Evolutionary conservation across 2,888 invertebrate genomes (phyloP).

Genomic region (Agrochola lychnidis): DNA sequence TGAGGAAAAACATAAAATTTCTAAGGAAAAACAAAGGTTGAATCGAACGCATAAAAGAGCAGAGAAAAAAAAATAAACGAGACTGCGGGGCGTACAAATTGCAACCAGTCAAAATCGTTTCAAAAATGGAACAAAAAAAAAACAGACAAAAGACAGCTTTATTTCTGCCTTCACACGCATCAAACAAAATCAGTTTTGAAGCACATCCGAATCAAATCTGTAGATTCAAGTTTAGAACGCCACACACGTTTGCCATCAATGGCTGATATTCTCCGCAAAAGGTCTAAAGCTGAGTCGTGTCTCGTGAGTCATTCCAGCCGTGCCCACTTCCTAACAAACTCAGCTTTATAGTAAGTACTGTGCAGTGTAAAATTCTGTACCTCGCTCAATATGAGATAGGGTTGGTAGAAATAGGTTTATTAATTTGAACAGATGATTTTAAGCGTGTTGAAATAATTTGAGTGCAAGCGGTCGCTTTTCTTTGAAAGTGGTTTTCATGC

Average conservation of each 20-base stretch:
- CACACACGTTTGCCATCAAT: conserved; percentile 58
- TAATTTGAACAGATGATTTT: not conserved
- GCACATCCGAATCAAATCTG: conserved; percentile 49
- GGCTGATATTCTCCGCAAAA: conserved; percentile 53
- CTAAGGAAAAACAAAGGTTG: too few relatives aligned
- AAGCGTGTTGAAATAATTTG: not conserved
- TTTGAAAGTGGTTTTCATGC: not conserved
- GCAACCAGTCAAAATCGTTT: not conserved
- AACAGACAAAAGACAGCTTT: not conserved
- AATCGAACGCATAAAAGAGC: too few relatives aligned
- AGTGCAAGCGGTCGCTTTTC: not conserved
- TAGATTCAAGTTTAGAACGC: conserved; percentile 51
- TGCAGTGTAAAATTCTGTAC: conserved; percentile 61
- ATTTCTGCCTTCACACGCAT: conserved; percentile 12
- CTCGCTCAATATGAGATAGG: conserved; percentile 49
- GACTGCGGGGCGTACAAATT: not conserved
- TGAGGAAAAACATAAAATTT: not conserved
- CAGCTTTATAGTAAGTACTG: conserved; percentile 55
- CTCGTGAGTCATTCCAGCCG: conserved; percentile 61
- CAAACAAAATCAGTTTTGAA: conserved; percentile 42
- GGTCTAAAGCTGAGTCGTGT: conserved; percentile 61
- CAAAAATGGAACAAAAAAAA: conserved; percentile 5
- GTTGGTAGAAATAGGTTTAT: conserved; percentile 40
- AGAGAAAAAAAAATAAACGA: not conserved
- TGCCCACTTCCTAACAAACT: conserved; percentile 61